Conservation (phyloP, 2,797 vertebrate genomes). For the Acanthurus leucopareius region DNA sequence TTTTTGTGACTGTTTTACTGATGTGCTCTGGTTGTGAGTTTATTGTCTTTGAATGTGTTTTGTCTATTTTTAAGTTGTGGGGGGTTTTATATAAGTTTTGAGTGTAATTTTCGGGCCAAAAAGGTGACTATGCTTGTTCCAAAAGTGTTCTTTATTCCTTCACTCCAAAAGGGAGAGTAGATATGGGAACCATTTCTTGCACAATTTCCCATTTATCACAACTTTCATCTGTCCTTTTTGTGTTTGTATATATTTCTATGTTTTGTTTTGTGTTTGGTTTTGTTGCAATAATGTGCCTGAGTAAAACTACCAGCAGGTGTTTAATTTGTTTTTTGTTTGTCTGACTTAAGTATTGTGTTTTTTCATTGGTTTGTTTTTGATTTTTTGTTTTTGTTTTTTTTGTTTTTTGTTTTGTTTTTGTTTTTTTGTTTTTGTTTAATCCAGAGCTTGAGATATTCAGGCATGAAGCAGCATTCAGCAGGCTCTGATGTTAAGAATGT, state of each 20-base stretch:
- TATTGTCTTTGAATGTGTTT: slow-evolving; percentile 43
- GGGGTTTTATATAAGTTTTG: slow-evolving; percentile 29
- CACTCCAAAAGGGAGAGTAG: slow-evolving; percentile 23
- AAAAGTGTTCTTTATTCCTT: slow-evolving; percentile 72
- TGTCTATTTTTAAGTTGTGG: slow-evolving; percentile 13
- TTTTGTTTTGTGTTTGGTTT: slow-evolving; percentile 5
- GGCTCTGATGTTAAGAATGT: slow-evolving; percentile 80
- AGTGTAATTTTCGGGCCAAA: slow-evolving; percentile 68
- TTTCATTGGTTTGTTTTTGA: too few species aligned
- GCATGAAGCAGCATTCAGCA: slow-evolving; percentile 66
- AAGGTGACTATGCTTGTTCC: slow-evolving; percentile 64
- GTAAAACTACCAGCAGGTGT: slow-evolving; percentile 66
- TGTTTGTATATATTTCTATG: slow-evolving; percentile 27
- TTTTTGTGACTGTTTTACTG: slow-evolving; percentile 44
- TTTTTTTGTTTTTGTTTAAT: slow-evolving; percentile 41
- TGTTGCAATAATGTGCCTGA: slow-evolving; percentile 75
- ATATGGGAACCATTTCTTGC: slow-evolving; percentile 73
- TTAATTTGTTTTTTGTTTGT: slow-evolving; percentile 30
- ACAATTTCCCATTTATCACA: slow-evolving; percentile 68
- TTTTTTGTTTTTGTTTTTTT: neutral
- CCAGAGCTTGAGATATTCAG: slow-evolving; percentile 59
- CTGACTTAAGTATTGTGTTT: too few species aligned
- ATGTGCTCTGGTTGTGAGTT: slow-evolving; percentile 38
- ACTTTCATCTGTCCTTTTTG: slow-evolving; percentile 49
- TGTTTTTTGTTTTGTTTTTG: neutral